Percentiles rank a stretch among this genome's conserved stretches.
Conservation (phyloP, 2,888 invertebrate species). For the Junonia oenone region DNA sequence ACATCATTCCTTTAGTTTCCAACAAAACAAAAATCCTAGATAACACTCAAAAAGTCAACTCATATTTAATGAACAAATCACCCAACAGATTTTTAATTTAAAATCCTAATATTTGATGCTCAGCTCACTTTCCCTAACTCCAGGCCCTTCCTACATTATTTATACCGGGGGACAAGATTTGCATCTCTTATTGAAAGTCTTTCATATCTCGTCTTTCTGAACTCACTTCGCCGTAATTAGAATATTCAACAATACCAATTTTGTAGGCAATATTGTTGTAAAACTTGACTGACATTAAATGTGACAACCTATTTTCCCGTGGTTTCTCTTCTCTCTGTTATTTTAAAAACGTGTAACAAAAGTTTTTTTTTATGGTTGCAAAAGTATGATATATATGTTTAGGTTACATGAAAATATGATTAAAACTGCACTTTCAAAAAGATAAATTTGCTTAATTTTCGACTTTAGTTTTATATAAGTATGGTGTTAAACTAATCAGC, state of each 20-base stretch:
- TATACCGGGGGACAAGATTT: conserved; percentile 57
- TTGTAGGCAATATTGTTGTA: background rate
- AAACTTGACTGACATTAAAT: background rate
- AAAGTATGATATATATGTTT: no score
- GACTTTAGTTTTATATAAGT: no score
- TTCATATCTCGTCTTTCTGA: conserved; percentile 60
- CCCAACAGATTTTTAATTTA: background rate
- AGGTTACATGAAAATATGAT: no score
- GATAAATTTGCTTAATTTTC: no score
- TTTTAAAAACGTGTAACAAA: no score
- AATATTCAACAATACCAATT: conserved; percentile 29
- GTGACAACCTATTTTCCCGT: no score
- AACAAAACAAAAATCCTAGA: background rate
- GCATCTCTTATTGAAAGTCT: conserved; percentile 66
- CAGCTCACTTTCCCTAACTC: conserved; percentile 15
- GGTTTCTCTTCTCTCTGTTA: no score
- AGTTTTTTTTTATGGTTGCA: no score
- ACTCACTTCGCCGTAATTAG: conserved; percentile 12
- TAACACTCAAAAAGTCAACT: background rate
- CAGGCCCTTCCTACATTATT: conserved; percentile 52
- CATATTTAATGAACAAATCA: no score
- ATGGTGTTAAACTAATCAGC: no score
- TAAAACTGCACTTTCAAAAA: no score
- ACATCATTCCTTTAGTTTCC: no score
- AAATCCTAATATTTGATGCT: conserved; percentile 9